Evolutionary conservation across 2,888 invertebrate genomes (phyloP), one percentile per base, ranked within the genome.

Genomic region (Drosophila dives): DNA sequence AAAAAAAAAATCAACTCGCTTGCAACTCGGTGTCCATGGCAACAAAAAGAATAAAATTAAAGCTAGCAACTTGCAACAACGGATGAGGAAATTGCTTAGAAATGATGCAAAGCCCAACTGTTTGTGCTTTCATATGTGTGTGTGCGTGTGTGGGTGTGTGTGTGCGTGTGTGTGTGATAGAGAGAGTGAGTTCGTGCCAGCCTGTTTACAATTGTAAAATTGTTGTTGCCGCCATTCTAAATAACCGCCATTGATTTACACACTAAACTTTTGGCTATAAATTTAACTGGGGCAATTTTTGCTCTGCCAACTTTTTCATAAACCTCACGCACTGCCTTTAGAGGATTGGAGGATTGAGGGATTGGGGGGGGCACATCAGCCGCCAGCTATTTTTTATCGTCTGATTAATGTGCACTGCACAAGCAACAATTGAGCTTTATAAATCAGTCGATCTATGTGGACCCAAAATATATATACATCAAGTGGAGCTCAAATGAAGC

Each of bases 61-160:
- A 80, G 77, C 74, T 77, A 61, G 36, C 75, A 82, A 87, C 75
- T 80, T 72, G 77, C 75, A 51, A 51, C 61, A 66, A 64, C 77
- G 83, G 83, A 83, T 77, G 75, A 79, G 83, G 87, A 88, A 88
- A 88, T 89, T 85, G 83, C 83, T 89, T 81, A 83, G 85, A 83
- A 86, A 87, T 89, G 84, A 89, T 87, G 78, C 77, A 87, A 77
- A 66, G 80, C 74, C 70, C 50, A 51, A 54, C 64, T 72, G 54
- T 64, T 50, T 56, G 23, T 48, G 15, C 8, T 4, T 23, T 15
- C 15, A 45, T 23, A 11, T 64, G 23, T 38, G 17, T 59, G 33
- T 64, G 36, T 64, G 51, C 71, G 20, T 64, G 63, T 65, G 32
- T 40, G 20, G 56, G 58, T 54, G 50, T 60, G 34, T 40, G 45